phyloP scores from a whole-genome alignment of 2,797 vertebrate species.

The Pangasius krempfi region DNA sequence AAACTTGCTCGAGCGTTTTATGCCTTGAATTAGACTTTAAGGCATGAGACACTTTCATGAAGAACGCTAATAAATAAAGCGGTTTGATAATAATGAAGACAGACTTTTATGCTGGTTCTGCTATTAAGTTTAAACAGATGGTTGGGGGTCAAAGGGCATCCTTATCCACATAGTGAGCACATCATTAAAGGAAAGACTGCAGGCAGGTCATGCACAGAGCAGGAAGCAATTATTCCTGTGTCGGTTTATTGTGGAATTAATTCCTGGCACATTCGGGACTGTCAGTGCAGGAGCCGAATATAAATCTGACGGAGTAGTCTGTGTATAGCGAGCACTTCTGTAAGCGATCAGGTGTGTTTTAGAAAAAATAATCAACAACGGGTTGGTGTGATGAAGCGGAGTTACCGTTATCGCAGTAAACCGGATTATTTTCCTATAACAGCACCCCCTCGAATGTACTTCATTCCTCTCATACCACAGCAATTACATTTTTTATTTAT shows the following conservation, averaged over 20 bases:
- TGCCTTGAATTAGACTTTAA: neutral
- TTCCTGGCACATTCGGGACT: conserved; percentile 9
- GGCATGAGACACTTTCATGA: neutral
- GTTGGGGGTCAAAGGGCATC: neutral
- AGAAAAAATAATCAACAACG: neutral
- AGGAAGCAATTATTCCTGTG: neutral
- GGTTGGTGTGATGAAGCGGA: neutral
- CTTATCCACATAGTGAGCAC: neutral
- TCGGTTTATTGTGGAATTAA: neutral
- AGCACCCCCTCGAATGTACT: neutral
- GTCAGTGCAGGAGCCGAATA: conserved; percentile 4
- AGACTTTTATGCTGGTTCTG: neutral
- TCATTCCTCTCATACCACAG: neutral
- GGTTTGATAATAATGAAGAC: neutral
- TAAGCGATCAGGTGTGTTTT: neutral
- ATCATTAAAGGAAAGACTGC: conserved; percentile 3
- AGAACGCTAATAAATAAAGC: neutral
- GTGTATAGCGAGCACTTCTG: neutral
- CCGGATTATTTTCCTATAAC: neutral
- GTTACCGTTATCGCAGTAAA: neutral
- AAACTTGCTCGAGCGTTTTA: neutral
- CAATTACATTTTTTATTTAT: neutral
- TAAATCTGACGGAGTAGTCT: neutral
- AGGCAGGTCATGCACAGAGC: neutral
- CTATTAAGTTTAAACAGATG: conserved; percentile 2